These are phyloP conservation scores for Monoplex corrugatus DNA, from an alignment of 2,888 invertebrate species.

Conservation along the genomic window DNA sequence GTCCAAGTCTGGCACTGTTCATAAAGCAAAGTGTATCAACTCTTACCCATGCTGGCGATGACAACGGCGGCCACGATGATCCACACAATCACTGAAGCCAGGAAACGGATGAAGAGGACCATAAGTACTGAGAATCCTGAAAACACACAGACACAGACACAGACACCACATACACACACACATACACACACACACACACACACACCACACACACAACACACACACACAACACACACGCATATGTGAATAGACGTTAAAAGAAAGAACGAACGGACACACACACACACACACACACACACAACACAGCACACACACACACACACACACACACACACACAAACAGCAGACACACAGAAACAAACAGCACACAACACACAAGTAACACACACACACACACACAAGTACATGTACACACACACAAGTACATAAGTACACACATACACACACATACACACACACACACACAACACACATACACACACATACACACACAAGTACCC, in stretches of 20 bases:
- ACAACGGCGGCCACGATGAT: constrained; percentile 92
- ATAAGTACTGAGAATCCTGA: constrained; percentile 92
- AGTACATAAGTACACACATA: no score
- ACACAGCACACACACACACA: neutral
- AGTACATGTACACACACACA: neutral
- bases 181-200: neutral
- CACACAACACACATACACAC: no score
- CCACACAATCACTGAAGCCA: constrained; percentile 93
- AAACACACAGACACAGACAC: constrained; percentile 20
- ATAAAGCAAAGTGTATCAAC: no score
- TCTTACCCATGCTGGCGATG: constrained; percentile 87
- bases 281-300: neutral
- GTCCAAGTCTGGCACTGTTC: no score
- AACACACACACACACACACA: neutral
- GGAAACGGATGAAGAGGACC: constrained; percentile 91
- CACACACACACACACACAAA: neutral
- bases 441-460: neutral
- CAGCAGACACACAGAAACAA: neutral
- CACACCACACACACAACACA: neutral
- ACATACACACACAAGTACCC: no score
- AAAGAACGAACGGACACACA: neutral
- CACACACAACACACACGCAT: neutral
- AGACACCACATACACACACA: neutral
- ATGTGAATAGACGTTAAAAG: neutral
- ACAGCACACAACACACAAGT: neutral